Evolutionary conservation across 2,888 invertebrate genomes (phyloP), one percentile per base, ranked within the genome.

Genomic region (Leucania comma): DNA sequence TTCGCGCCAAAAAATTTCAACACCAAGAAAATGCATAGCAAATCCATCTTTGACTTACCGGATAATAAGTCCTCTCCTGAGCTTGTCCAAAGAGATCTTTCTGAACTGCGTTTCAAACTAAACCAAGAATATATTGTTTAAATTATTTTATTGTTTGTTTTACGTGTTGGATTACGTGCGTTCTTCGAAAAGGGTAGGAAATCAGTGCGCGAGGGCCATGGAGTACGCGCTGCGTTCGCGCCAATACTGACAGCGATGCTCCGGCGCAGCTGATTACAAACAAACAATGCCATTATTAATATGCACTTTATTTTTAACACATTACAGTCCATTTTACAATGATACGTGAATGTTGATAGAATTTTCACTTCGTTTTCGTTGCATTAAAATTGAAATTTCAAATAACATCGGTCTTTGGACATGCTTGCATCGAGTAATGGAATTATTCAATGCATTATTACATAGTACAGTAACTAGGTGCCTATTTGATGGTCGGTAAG

Each of bases 171-270:
- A 85, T 73, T 81, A 72, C 77, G 82, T 85, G 81, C 74, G 61
- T 70, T 53, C 75, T 73, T 60, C 42, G 22, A 78, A 80, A 89
- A 87, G 80, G 83, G 86, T 86, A 88, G 82, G 85, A 90, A 84
- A 83, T 81, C 78, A 82, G 72, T 82, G 81, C 83, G 85, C 72
- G 58, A 76, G 84, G 78, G 70, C 82, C 90, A 85, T 83, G 85
- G 63, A 86, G 87, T 88, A 73, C 85, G 83, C 90, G 88, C 92
- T 87, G 87, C 89, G 92, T 90, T 90, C 91, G 91, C 92, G 91
- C 91, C 89, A 88, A 90, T 83, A 93, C 93, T 93, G 93, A 92
- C 90, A 90, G 90, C 90, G 90, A 89, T 84, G 89, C 88, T 88
- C 85, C 51, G 9, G 42, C 81, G 58, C 93, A 93, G 93, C 93